Base-by-base conservation (phyloP, 23 tunicate genomes). In the Trididemnum nubilum region DNA sequence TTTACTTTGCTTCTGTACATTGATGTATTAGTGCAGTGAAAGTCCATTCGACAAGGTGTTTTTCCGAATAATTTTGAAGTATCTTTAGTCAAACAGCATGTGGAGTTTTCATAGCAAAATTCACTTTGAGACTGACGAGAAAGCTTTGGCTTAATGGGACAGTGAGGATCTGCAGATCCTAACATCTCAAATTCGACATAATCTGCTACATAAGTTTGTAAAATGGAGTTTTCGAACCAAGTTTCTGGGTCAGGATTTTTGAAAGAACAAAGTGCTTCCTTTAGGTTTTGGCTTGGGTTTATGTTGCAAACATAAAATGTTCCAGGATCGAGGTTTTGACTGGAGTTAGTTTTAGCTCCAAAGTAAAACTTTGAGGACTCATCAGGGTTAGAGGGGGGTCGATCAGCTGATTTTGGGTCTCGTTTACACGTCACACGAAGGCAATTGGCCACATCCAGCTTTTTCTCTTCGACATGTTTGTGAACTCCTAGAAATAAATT, bases 31-130 rank as follows among this genome's bases (percentile, higher is more conserved):
- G 29, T 22, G 29, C 78, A 73, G 12, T 15, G 58, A 39, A 37
- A 73, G 24, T 73, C 78, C 78, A 73, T 73, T 19, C 78, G 57
- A 25, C 78, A 73, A 40, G 78, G 58, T 24, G 78, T 37, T 73
- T 73, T 73, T 15, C 78, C 78, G 29, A 73, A 38, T 24, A 73
- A 30, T 39, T 73, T 73, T 9, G 57, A 15, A 7, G 39, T 3
- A 2, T 73, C 18, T 22, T 26, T 73, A 30, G 32, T 37, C 29
- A 73, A 39, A 24, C 78, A 73, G 58, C 58, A 37, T 15, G 29
- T 73, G 12, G 78, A 73, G 57, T 73, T 73, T 73, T 7, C n/a
- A 31, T 33, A 5, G 38, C 74, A 67, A n/a, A 61, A 61, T 33
- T 67, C 74, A 31, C 33, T 7, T 32, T 37, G 3, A 33, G 74